Conservation (phyloP, 2,113 vertebrate genomes). For the Austrofundulus limnaeus region DNA sequence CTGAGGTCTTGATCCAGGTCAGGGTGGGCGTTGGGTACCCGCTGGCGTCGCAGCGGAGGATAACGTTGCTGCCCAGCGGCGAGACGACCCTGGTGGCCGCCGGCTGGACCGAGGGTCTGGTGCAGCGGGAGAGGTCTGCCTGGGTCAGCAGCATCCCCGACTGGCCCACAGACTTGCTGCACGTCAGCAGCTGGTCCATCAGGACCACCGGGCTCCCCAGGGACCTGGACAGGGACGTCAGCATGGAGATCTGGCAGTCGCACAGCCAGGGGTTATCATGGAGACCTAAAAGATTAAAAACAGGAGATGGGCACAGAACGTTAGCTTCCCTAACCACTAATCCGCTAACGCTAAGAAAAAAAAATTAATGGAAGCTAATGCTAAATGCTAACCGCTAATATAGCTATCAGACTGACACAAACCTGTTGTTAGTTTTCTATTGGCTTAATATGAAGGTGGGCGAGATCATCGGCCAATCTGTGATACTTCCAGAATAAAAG, state of each 20-base stretch:
- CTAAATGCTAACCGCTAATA: too few relatives aligned
- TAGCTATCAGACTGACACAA: too few relatives aligned
- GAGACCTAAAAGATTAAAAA: slow-evolving; percentile 77
- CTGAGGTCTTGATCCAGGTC: slow-evolving; percentile 82
- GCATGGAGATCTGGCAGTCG: slow-evolving; percentile 89
- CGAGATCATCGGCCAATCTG: too few relatives aligned
- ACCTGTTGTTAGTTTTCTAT: too few relatives aligned
- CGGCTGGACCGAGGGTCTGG: slow-evolving; percentile 86
- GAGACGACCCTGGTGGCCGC: slow-evolving; percentile 89
- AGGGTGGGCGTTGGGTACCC: slow-evolving; percentile 89
- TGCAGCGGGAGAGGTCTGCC: slow-evolving; percentile 83
- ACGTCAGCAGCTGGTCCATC: slow-evolving; percentile 84
- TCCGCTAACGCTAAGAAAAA: too few relatives aligned
- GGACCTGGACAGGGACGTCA: slow-evolving; percentile 85
- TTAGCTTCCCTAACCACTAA: too few relatives aligned
- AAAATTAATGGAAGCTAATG: too few relatives aligned
- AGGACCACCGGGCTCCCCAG: slow-evolving; percentile 79
- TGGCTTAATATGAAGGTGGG: too few relatives aligned
- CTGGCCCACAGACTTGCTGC: slow-evolving; percentile 81
- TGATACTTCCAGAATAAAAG: too few relatives aligned
- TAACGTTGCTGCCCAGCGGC: slow-evolving; percentile 85
- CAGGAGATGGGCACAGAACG: too few relatives aligned
- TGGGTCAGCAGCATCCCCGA: slow-evolving; percentile 83
- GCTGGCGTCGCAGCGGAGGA: slow-evolving; percentile 88
- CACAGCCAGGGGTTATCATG: slow-evolving; percentile 96